Evolutionary conservation across 2,113 vertebrate genomes (phyloP), one percentile per base, ranked within the genome.

Genomic region (Syngnathoides biaculeatus): DNA sequence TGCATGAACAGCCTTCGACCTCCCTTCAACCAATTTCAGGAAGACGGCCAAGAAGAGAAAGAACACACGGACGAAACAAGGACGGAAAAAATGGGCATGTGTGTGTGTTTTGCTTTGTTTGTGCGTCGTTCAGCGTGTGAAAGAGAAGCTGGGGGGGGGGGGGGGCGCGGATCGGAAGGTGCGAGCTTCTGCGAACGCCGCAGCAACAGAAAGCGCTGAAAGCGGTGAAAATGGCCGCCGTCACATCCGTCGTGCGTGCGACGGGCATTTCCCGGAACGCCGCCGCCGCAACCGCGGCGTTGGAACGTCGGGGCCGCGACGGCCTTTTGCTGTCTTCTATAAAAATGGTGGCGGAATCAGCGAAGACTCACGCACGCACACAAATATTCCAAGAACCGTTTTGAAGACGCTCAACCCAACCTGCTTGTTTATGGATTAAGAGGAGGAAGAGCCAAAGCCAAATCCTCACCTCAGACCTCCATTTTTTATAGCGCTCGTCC

Each of bases 161-260:
- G 75, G 81, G 38, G 9, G 59, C 15, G 39, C 24, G 74, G 81
- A 80, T 79, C 68, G 71, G 81, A 87, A 87, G 86, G 87, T 90
- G 85, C 65, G 53, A 79, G 76, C 83, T 89, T 91, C 90, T 90
- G 91, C 91, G 83, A 87, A 84, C 86, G 58, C 87, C 88, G 92
- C 90, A 90, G 79, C 87, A 92, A 91, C 9, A n/a, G 39, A 91
- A 91, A 90, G 87, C 88, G 90, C 90, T 91, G 91, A 92, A 92
- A 88, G 86, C 77, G 14, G 78, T 83, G 82, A 88, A 89, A 90
- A 87, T 66, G 73, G 63, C 55, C 71, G 82, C 82, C 60, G 79
- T 83, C 75, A 81, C 73, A 77, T 70, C 68, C 22, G 5, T 12
- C 20, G 74, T 71, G 47, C 57, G 69, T 68, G 61, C 70, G 60